A percentile compares a stretch with the other conserved stretches of the same genome.
These are phyloP conservation scores for Campaea margaritaria DNA, from an alignment of 2,888 invertebrate species.

Conservation along the genomic window DNA sequence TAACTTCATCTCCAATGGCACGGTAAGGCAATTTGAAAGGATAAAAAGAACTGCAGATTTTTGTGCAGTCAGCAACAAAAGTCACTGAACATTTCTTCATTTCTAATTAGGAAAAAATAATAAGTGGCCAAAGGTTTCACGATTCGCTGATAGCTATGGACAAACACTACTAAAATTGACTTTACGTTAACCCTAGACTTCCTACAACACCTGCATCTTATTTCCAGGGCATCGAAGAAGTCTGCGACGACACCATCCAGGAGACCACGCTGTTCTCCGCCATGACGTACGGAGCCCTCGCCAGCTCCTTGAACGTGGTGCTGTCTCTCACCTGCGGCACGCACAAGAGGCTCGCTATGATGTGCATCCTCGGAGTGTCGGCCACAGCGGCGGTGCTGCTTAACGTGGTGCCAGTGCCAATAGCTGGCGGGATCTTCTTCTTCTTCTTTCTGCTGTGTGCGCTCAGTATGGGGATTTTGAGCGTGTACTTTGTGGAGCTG, in stretches of 20 bases:
- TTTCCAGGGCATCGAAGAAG: conserved; percentile 57
- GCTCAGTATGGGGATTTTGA: conserved; percentile 76
- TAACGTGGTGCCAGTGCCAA: conserved; percentile 66
- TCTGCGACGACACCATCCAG: conserved; percentile 77
- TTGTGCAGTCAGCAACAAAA: too few relatives aligned
- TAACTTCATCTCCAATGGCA: conserved; percentile 50
- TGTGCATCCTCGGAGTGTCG: conserved; percentile 64
- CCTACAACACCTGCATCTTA: conserved; percentile 13
- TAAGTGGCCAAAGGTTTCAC: too few relatives aligned
- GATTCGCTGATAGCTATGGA: too few relatives aligned
- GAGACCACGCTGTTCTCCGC: conserved; percentile 76
- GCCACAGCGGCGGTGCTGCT: conserved; percentile 65
- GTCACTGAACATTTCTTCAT: too few relatives aligned
- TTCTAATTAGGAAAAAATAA: too few relatives aligned
- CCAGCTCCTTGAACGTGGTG: conserved; percentile 70
- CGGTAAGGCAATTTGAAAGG: conserved; percentile 49
- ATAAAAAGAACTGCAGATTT: too few relatives aligned
- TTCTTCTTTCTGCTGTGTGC: conserved; percentile 77
- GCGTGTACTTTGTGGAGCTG: conserved; percentile 79
- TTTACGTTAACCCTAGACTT: too few relatives aligned
- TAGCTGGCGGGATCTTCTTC: conserved; percentile 77
- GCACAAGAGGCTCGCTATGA: conserved; percentile 74
- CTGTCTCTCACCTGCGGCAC: conserved; percentile 74
- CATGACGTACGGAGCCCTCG: conserved; percentile 75
- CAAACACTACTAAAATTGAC: too few relatives aligned